A percentile compares a stretch with the other conserved stretches of the same genome.
phyloP scores from a whole-genome alignment of 2,888 invertebrate genomes.

The Erebia epiphron region DNA sequence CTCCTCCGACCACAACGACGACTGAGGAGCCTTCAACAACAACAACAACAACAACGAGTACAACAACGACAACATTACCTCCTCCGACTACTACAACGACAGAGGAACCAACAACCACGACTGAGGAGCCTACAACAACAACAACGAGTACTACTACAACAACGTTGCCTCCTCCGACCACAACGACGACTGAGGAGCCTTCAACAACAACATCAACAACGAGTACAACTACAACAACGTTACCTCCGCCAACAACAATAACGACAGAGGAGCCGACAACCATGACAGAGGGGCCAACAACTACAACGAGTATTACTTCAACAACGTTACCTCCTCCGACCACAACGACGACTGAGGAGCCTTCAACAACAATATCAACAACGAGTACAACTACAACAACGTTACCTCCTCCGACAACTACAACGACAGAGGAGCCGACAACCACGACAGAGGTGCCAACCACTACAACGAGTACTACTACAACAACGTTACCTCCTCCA shows the following conservation, averaged over 20 bases:
- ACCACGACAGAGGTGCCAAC: background rate
- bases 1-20: background rate
- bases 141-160: background rate
- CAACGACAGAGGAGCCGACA: background rate
- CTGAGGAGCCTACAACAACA: background rate
- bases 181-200: background rate
- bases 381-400: background rate
- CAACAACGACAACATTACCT: background rate
- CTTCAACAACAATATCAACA: background rate
- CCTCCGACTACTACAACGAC: background rate
- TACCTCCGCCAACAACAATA: background rate
- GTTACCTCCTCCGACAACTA: background rate
- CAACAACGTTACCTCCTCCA: background rate
- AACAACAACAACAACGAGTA: background rate
- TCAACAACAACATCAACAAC: background rate
- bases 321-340: background rate
- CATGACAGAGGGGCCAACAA: background rate
- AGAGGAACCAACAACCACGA: background rate
- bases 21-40: background rate
- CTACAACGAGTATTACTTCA: background rate
- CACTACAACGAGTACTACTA: background rate
- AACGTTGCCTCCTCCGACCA: background rate
- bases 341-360: background rate
- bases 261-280: background rate
- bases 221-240: background rate